Evolutionary conservation across 2,888 invertebrate species (phyloP), one percentile per base, ranked within the genome.

Genomic region (Pelosia muscerda): DNA sequence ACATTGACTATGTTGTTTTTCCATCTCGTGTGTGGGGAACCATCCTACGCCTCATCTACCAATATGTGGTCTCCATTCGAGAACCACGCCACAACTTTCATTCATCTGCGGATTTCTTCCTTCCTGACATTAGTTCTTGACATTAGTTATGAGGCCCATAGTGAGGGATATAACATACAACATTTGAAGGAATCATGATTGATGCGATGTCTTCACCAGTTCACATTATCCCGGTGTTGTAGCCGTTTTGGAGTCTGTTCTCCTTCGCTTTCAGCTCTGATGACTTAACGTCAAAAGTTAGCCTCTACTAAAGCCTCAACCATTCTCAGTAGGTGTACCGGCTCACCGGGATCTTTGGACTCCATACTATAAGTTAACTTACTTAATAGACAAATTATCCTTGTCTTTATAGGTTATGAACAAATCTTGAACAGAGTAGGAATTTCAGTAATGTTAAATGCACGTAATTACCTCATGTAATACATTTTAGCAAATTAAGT

Each of bases 401-500:
- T 19, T 19, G 42, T 42, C 42, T 38, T 38, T 1, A 23, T 13
- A 23, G 15, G 25, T 15, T 25, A 55, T 13, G 15, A 25, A 55
- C 55, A 55, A 9, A 57, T 57, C 57, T n/a, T 57, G 57, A 9
- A 38, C 22, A 4, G 22, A 28, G 31, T 13, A 31, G 31, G 8
- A 22, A 42, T 42, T 60, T 42, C 25, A 11, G 13, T 11, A 61
- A 61, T 28, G 26, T 26, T 61, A 49, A 61, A 59, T 59, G 38
- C 23, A 25, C 10, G 10, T 59, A 59, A 22, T 61, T 61, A n/a
- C n/a, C 42, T 61, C 49, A n/a, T n/a, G n/a, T 49, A 49, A 49
- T 0, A 49, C 0, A n/a, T 49, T n/a, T 49, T 49, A 61, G 61
- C 26, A 49, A 61, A 61, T 61, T 28, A 61, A 61, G 60, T 19